Percentiles rank a stretch among this genome's conserved stretches.
These are phyloP conservation scores for Drosophila truncata DNA, from an alignment of 1,140 invertebrate species.

Conservation along the genomic window DNA sequence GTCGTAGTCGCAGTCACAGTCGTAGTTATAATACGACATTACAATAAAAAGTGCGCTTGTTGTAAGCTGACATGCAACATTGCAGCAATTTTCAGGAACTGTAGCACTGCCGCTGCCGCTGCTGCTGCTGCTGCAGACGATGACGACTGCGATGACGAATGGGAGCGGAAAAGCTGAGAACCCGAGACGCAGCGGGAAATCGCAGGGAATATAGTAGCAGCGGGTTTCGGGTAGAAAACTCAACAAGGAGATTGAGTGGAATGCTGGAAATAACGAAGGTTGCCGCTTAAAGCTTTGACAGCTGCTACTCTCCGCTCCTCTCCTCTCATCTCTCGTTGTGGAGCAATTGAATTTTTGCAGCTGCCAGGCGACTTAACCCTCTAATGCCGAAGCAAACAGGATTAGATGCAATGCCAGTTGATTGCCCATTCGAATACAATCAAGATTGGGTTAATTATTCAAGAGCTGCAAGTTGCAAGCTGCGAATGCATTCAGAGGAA, in stretches of 20 bases:
- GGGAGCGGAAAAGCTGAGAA: conserved; percentile 18
- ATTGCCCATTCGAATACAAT: conserved; percentile 52
- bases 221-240: conserved; percentile 17
- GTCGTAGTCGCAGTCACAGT: conserved; percentile 15
- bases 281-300: conserved; percentile 60
- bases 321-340: not conserved
- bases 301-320: conserved; percentile 29
- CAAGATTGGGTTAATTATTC: conserved; percentile 48
- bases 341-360: conserved; percentile 53
- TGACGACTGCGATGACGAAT: conserved; percentile 52
- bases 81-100: conserved; percentile 73
- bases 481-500: not conserved
- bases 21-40: conserved; percentile 71
- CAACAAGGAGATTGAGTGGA: conserved; percentile 58
- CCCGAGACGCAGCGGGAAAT: conserved; percentile 16
- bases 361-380: conserved; percentile 28
- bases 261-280: conserved; percentile 56
- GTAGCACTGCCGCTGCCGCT: conserved; percentile 15
- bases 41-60: conserved; percentile 71
- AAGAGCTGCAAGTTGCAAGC: conserved; percentile 19
- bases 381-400: conserved; percentile 36
- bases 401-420: conserved; percentile 40
- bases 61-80: conserved; percentile 82
- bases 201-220: not conserved
- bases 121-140: conserved; percentile 19